These are phyloP conservation scores for Amblyornis subalaris DNA, from an alignment of 2,113 vertebrate genomes.

Conservation along the genomic window DNA sequence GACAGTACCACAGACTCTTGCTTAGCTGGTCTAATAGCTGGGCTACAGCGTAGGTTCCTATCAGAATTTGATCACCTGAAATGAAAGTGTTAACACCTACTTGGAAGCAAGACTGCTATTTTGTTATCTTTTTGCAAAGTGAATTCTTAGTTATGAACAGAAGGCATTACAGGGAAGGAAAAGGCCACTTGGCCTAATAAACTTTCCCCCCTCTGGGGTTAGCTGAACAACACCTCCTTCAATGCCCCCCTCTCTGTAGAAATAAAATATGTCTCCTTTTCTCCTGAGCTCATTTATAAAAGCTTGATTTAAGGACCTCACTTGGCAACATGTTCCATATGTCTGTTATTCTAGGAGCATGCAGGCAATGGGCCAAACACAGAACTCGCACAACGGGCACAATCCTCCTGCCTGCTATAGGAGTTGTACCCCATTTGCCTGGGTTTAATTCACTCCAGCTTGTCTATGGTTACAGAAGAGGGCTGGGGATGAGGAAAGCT, in stretches of 20 bases:
- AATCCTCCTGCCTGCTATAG: neutral
- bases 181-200: conserved; percentile 57
- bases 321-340: conserved; percentile 50
- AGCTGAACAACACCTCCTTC: conserved; percentile 32
- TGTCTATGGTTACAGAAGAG: neutral
- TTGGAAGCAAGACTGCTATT: conserved; percentile 41
- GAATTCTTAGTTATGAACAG: conserved; percentile 28
- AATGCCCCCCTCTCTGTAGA: neutral
- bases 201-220: conserved; percentile 15
- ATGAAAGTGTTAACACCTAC: conserved; percentile 35
- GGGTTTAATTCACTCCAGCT: conserved; percentile 47
- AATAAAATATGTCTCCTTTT: conserved; percentile 51
- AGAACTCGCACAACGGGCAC: conserved; percentile 18
- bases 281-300: conserved; percentile 54
- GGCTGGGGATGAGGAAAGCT: neutral
- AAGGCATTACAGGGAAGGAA: conserved; percentile 45
- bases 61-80: conserved; percentile 20
- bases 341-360: conserved; percentile 45
- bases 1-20: neutral
- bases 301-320: conserved; percentile 47
- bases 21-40: conserved; percentile 13
- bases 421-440: conserved; percentile 13
- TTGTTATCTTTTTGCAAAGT: conserved; percentile 59
- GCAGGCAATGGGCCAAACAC: conserved; percentile 1
- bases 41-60: neutral